These are phyloP conservation scores for Acleris laterana DNA, from an alignment of 2,888 invertebrate genomes.

Conservation along the genomic window DNA sequence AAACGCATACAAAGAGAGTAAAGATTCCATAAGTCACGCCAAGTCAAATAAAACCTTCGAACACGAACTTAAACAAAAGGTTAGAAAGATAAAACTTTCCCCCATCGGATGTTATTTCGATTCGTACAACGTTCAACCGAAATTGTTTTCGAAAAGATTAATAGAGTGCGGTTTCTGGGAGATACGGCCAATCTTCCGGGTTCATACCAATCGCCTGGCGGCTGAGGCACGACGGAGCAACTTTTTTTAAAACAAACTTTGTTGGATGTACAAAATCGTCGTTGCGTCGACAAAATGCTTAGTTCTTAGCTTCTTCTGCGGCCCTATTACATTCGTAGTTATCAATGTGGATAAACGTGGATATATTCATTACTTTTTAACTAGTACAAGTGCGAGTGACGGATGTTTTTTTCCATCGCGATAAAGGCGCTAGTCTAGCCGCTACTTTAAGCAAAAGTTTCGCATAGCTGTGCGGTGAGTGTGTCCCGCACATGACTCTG, in stretches of 20 bases:
- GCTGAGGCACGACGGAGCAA: too few species aligned
- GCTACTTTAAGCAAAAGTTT: too few species aligned
- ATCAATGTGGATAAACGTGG: too few species aligned
- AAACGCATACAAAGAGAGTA: slow-evolving; percentile 3
- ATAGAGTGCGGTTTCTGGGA: slow-evolving; percentile 27
- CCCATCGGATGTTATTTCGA: slow-evolving; percentile 19
- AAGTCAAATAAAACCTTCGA: slow-evolving; percentile 28
- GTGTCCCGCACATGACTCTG: not conserved
- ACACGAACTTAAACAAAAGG: slow-evolving; percentile 10
- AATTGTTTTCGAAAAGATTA: slow-evolving; percentile 36
- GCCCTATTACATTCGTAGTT: too few species aligned
- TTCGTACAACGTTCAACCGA: slow-evolving; percentile 15
- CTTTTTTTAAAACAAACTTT: too few species aligned
- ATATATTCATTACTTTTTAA: too few species aligned
- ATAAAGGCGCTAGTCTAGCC: too few species aligned
- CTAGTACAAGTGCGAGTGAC: too few species aligned
- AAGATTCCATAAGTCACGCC: slow-evolving; percentile 17
- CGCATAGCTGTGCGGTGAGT: not conserved
- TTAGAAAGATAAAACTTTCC: slow-evolving; percentile 25
- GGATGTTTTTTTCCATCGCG: too few species aligned
- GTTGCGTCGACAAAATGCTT: too few species aligned
- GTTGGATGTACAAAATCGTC: too few species aligned
- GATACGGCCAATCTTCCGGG: slow-evolving; percentile 16
- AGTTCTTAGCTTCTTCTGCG: too few species aligned
- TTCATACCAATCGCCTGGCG: slow-evolving; percentile 3